Percentiles rank a stretch among this genome's conserved stretches.
Evolutionary conservation across 2,113 vertebrate genomes (phyloP).

Genomic region (Callopanchax toddi): DNA sequence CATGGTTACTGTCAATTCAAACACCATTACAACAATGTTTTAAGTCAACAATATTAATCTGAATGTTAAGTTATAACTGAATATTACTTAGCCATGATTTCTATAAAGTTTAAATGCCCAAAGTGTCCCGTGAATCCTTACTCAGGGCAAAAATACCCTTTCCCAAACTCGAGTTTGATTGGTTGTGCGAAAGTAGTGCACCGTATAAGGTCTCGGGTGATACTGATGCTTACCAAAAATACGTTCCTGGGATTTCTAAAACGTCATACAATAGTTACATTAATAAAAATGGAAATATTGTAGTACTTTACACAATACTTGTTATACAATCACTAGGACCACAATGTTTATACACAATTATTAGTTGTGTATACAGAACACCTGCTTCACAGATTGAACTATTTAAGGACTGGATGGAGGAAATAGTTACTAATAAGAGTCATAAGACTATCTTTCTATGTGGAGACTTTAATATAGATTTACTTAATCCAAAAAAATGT

Average conservation of each 20-base stretch:
- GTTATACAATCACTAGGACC: no score
- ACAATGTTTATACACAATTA: no score
- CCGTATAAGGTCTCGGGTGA: conserved; percentile 11
- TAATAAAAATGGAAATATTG: no score
- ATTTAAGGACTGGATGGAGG: no score
- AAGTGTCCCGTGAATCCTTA: neutral
- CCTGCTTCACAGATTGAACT: no score
- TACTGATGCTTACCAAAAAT: neutral
- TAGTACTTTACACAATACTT: neutral
- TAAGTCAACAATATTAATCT: neutral
- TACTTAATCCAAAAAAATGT: no score
- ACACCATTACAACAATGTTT: neutral
- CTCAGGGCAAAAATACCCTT: neutral
- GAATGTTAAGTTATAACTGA: neutral
- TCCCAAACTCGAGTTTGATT: conserved; percentile 23
- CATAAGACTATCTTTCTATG: no score
- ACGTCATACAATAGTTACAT: no score
- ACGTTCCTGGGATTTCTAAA: no score
- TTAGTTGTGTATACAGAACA: no score
- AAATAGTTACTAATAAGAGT: no score
- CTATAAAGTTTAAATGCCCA: neutral
- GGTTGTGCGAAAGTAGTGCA: conserved; percentile 19
- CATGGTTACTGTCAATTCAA: neutral
- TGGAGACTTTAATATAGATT: no score
- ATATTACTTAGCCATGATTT: neutral